These are phyloP conservation scores for Scaptodrosophila latifasciaeformis DNA, from an alignment of 2,888 invertebrate genomes.

Conservation along the genomic window DNA sequence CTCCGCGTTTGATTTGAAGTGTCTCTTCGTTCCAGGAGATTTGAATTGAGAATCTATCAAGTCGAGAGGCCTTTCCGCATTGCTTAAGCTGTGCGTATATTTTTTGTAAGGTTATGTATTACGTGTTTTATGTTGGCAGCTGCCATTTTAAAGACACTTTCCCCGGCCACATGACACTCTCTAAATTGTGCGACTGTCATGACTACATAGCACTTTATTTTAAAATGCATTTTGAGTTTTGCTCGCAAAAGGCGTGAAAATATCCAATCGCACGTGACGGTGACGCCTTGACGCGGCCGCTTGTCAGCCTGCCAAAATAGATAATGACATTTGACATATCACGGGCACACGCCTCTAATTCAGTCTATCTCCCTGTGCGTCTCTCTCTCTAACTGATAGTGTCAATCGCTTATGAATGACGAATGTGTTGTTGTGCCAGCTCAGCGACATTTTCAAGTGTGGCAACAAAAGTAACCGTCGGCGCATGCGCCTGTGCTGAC, in stretches of 20 bases:
- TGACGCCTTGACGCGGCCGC: slow-evolving; percentile 20
- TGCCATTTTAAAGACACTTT: slow-evolving; percentile 1
- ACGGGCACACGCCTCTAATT: slow-evolving; percentile 42
- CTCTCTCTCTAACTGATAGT: slow-evolving; percentile 14
- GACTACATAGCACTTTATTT: slow-evolving; percentile 13
- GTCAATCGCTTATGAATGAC: slow-evolving; percentile 49
- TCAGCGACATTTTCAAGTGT: slow-evolving; percentile 62
- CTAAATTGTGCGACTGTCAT: slow-evolving; percentile 16
- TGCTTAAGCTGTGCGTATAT: too few species aligned
- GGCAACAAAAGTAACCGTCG: not conserved
- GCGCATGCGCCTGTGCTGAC: slow-evolving; percentile 6
- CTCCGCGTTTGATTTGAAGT: too few species aligned
- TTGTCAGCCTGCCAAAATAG: slow-evolving; percentile 19
- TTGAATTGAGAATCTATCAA: too few species aligned
- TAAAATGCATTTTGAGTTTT: slow-evolving; percentile 40
- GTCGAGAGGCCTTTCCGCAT: too few species aligned
- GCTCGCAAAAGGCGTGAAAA: slow-evolving; percentile 13
- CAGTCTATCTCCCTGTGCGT: not conserved
- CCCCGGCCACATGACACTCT: not conserved
- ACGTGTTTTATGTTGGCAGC: too few species aligned
- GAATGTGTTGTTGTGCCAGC: slow-evolving; percentile 64
- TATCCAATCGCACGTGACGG: slow-evolving; percentile 10
- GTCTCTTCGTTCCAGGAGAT: too few species aligned
- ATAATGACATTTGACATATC: slow-evolving; percentile 60
- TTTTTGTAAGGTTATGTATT: too few species aligned